These are phyloP conservation scores for Acronicta aceris DNA, from an alignment of 2,888 invertebrate species.

Conservation along the genomic window DNA sequence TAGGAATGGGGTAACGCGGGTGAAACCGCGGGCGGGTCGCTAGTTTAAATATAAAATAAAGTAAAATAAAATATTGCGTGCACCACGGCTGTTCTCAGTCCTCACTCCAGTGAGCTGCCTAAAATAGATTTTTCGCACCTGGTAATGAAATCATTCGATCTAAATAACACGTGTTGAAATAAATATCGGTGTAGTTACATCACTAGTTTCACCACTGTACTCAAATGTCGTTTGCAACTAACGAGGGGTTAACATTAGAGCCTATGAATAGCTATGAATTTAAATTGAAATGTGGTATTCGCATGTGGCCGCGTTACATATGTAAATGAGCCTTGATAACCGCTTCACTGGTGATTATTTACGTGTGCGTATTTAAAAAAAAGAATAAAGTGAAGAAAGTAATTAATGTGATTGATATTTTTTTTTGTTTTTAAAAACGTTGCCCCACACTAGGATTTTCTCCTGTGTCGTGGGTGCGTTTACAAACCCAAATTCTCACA, in stretches of 20 bases:
- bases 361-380: not conserved
- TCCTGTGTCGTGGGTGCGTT: no score
- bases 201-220: slow-evolving; percentile 8
- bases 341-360: not conserved
- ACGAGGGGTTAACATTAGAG: slow-evolving; percentile 25
- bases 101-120: no score
- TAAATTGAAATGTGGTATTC: slow-evolving; percentile 29
- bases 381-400: not conserved
- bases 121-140: no score
- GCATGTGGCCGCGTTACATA: slow-evolving; percentile 6
- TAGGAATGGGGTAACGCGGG: no score
- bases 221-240: slow-evolving; percentile 32
- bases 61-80: no score
- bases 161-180: not conserved
- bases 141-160: no score
- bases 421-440: no score
- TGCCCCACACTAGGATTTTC: no score
- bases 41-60: no score
- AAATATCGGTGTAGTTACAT: not conserved
- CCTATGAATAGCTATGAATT: slow-evolving; percentile 22
- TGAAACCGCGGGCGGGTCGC: no score
- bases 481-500: no score
- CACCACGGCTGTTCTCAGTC: no score
- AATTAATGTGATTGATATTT: not conserved
- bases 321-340: slow-evolving; percentile 31